These are phyloP conservation scores for Latrodectus hesperus DNA, from an alignment of 2,888 invertebrate genomes.

Conservation along the genomic window DNA sequence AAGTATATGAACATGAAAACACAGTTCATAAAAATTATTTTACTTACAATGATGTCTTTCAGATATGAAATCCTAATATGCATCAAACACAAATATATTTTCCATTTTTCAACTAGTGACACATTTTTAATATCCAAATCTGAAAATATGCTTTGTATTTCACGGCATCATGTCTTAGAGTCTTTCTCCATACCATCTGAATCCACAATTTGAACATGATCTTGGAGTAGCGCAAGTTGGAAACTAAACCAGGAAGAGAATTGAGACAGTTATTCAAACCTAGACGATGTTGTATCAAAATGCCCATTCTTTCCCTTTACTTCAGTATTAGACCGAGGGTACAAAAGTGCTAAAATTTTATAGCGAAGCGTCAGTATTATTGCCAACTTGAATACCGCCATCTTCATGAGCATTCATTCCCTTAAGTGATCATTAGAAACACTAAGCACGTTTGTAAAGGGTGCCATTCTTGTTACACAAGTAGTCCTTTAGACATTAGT, in stretches of 20 bases:
- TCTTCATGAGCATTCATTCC: conserved; percentile 48
- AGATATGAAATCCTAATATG: no score
- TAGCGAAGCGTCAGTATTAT: conserved; percentile 53
- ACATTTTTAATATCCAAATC: neutral
- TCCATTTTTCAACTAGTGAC: no score
- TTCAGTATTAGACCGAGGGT: conserved; percentile 32
- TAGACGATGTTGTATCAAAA: neutral
- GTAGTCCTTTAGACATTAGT: conserved; percentile 62
- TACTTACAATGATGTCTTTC: no score
- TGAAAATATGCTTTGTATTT: neutral
- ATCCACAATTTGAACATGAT: neutral
- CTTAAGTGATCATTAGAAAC: conserved; percentile 64
- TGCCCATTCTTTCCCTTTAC: conserved; percentile 43
- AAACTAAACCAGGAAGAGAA: conserved; percentile 11
- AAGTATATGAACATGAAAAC: no score
- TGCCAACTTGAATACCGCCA: conserved; percentile 48
- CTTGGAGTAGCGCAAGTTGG: conserved; percentile 6
- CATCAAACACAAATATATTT: no score
- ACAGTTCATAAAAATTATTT: no score
- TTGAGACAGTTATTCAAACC: neutral
- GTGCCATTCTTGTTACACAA: conserved; percentile 61
- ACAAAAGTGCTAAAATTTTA: conserved; percentile 66
- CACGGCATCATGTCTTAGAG: neutral
- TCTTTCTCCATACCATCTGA: neutral
- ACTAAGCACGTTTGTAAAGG: conserved; percentile 56